Evolutionary conservation across 2,888 invertebrate genomes (phyloP).

Genomic region (Carabus problematicus): DNA sequence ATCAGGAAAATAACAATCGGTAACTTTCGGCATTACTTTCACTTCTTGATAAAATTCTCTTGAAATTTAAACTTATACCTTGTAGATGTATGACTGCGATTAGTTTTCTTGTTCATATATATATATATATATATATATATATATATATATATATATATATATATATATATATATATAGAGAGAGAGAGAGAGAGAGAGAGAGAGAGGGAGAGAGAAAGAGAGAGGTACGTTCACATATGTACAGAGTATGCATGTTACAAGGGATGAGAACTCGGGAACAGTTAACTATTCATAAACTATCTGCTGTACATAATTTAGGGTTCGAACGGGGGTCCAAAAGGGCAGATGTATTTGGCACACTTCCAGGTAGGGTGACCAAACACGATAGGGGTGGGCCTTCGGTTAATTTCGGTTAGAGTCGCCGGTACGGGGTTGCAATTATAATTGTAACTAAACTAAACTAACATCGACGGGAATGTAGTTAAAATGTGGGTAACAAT

Average conservation of each 20-base stretch:
- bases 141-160: too few relatives aligned
- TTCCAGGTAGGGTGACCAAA: constrained; percentile 25
- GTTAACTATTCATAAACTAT: constrained; percentile 36
- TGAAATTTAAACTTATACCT: constrained; percentile 21
- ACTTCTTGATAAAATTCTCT: constrained; percentile 24
- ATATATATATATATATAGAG: not conserved
- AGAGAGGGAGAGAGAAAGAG: too few relatives aligned
- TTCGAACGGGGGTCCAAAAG: constrained; percentile 14
- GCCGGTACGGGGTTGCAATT: not conserved
- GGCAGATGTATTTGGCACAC: constrained; percentile 36
- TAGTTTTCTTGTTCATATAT: constrained; percentile 1
- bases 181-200: too few relatives aligned
- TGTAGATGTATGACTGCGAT: constrained; percentile 16
- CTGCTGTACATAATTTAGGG: constrained; percentile 27
- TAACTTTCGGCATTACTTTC: constrained; percentile 30
- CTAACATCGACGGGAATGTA: not conserved
- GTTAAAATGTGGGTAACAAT: too few relatives aligned
- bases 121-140: too few relatives aligned
- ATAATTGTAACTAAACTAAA: not conserved
- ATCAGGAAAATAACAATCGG: constrained; percentile 27
- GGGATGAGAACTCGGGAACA: constrained; percentile 6
- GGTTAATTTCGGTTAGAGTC: not conserved
- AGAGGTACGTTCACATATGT: constrained; percentile 11
- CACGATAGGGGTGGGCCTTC: not conserved
- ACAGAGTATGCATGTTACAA: not conserved